Evolutionary conservation across 2,797 vertebrate species (phyloP).

Genomic region (Alectoris magna): DNA sequence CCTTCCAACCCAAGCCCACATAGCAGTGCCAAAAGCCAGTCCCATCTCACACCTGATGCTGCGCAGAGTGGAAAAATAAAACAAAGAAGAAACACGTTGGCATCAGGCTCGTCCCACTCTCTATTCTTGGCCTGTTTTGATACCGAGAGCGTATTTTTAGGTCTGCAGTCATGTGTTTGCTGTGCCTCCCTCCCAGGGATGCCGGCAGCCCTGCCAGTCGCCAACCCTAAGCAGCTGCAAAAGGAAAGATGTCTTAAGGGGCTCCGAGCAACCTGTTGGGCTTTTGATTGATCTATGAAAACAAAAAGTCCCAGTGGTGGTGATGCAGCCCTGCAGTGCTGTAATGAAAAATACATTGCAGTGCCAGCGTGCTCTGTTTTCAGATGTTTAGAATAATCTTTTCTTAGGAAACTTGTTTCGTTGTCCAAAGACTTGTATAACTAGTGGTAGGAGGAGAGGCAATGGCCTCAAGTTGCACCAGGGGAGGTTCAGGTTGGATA

Average conservation of each 20-base stretch:
- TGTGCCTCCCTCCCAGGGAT: constrained; percentile 18
- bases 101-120: not conserved
- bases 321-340: not conserved
- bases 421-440: not conserved
- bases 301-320: not conserved
- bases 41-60: not conserved
- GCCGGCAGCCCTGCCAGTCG: not conserved
- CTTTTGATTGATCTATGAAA: not conserved
- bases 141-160: constrained; percentile 81
- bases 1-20: not conserved
- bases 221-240: not conserved
- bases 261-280: not conserved
- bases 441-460: too few species aligned
- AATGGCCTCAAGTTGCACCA: too few species aligned
- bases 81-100: not conserved
- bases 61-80: not conserved
- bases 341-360: too few species aligned
- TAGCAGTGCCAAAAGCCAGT: not conserved
- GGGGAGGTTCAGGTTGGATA: too few species aligned
- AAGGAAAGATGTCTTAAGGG: not conserved
- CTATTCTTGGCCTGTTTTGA: constrained; percentile 75
- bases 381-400: not conserved
- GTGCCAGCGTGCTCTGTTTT: not conserved
- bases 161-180: constrained; percentile 77
- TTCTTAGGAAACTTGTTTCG: not conserved